Base-by-base conservation (phyloP, 2,113 vertebrate genomes). In the Xyliphius kryptos region DNA sequence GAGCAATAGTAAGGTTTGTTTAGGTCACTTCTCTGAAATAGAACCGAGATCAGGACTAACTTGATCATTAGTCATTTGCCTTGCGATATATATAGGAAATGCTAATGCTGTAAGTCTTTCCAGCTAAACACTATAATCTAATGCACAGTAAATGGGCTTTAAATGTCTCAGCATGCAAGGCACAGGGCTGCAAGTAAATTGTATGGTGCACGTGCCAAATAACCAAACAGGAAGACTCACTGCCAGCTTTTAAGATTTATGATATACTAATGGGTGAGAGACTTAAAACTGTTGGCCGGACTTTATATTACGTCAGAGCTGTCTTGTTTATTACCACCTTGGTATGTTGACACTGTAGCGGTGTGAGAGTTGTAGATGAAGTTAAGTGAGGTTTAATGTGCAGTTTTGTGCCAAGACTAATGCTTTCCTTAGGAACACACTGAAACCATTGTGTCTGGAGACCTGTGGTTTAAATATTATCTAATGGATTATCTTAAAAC, bases 81-180 rank as follows among this genome's bases (percentile, higher is more conserved):
- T 57, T n/a, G 6, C 4, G 20, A 22, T 43, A 20, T 62, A 63
- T 10, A 12, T 12, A 50, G 14, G 16, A 7, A 49, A 22, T 32
- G 19, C 19, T 36, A 17, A 85, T 79, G 70, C 51, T 72, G 77
- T 78, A 78, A 81, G 69, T 67, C 63, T 76, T 72, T 58, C 60
- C 53, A 58, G 75, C 62, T 19, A 3, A 70, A 15, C 59, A 77
- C 79, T 82, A n/a, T n/a, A 81, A 84, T 78, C 82, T 59, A 55
- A 59, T 76, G 63, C 40, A 15, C 71, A 71, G 52, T 52, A 71
- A 68, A 47, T 63, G 68, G 72, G 74, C 58, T 66, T 48, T 57
- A 55, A 69, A 63, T 73, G 76, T 71, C 77, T 70, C 63, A 19
- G 50, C 62, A 69, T 72, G 67, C n/a, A 55, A 17, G 13, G 41